Evolutionary conservation across 2,113 vertebrate genomes (phyloP).

Genomic region (Axis porcinus): DNA sequence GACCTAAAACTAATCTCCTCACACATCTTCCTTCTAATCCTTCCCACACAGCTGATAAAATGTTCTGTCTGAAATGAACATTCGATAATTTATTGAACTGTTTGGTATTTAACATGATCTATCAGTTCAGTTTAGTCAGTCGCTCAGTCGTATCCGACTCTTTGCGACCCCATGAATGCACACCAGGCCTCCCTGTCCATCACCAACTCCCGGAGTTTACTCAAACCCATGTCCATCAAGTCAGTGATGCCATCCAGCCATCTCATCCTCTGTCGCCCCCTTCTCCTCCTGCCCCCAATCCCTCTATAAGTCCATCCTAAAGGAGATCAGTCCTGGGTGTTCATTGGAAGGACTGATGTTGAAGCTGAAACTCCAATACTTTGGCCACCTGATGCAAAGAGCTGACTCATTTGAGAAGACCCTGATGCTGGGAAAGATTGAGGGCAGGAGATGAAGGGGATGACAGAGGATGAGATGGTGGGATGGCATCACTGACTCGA

Average conservation of each 20-base stretch:
- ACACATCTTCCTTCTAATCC: neutral
- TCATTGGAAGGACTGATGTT: neutral
- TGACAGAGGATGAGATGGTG: neutral
- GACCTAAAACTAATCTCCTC: neutral
- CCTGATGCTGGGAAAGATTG: neutral
- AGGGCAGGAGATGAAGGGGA: neutral
- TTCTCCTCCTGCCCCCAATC: too few species aligned
- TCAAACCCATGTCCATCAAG: too few species aligned
- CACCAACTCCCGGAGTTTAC: too few species aligned
- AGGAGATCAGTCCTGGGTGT: neutral
- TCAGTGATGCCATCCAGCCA: too few species aligned
- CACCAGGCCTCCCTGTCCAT: too few species aligned
- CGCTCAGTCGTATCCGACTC: too few species aligned
- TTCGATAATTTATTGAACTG: neutral
- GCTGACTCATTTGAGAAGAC: neutral
- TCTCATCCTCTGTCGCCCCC: too few species aligned
- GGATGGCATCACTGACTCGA: neutral
- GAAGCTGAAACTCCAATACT: neutral
- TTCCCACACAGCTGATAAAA: neutral
- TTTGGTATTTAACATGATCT: neutral
- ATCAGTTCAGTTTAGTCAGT: too few species aligned
- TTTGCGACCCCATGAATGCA: too few species aligned
- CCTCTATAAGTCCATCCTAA: neutral
- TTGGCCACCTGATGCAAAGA: neutral
- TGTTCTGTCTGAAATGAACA: neutral